Conservation (phyloP, 1,140 invertebrate species). For the Cotesia chilonis region DNA sequence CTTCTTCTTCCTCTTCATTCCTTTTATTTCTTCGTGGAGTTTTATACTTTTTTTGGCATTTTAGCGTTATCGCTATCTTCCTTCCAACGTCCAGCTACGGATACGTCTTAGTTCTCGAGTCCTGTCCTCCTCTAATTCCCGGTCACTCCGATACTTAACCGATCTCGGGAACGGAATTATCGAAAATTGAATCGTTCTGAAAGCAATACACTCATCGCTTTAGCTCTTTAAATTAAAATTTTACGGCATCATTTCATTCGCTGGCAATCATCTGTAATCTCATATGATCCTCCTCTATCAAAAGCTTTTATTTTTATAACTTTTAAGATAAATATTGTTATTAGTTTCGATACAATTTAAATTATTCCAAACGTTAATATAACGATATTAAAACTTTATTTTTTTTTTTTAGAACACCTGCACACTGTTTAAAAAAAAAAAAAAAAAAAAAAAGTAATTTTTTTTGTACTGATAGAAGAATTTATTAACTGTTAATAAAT, state of each 20-base stretch:
- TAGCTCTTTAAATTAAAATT: constrained; percentile 9
- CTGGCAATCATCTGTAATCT: background rate
- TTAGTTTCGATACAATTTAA: too few species aligned
- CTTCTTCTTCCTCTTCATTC: background rate
- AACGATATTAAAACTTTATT: too few species aligned
- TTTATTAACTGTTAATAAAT: too few species aligned
- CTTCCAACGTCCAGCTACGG: background rate
- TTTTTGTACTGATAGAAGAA: too few species aligned
- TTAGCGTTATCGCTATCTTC: background rate
- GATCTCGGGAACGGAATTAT: background rate
- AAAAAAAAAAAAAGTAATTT: too few species aligned
- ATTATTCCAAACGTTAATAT: too few species aligned
- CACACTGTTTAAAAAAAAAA: too few species aligned
- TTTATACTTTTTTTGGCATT: background rate
- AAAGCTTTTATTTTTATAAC: too few species aligned
- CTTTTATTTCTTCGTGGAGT: background rate
- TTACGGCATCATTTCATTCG: constrained; percentile 1
- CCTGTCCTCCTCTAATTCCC: background rate
- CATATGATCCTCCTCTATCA: too few species aligned
- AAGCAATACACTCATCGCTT: background rate
- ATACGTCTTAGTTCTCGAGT: too few species aligned
- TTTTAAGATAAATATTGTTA: too few species aligned
- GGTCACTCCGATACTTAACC: background rate
- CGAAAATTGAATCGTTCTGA: constrained; percentile 29
- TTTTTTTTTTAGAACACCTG: too few species aligned